phyloP scores from a whole-genome alignment of 2,797 vertebrate genomes.

The Hapalemur alaotrensis region DNA sequence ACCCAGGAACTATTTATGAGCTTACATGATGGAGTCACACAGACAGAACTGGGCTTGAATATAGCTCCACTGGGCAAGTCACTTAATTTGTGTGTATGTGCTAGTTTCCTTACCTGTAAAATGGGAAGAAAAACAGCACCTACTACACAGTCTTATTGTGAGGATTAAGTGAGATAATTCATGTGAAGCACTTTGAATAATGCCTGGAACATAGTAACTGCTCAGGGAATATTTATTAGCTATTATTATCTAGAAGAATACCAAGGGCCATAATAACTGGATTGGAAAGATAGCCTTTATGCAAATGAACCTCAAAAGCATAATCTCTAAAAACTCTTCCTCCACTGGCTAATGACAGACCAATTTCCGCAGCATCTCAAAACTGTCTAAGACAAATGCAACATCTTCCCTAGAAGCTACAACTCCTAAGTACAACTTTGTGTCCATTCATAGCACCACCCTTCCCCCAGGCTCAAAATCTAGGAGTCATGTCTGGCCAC shows the following conservation, averaged over 20 bases:
- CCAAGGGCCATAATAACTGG: neutral
- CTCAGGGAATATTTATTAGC: neutral
- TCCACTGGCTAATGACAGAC: neutral
- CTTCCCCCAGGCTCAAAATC: neutral
- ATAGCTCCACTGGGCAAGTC: neutral
- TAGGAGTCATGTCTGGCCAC: neutral
- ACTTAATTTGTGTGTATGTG: neutral
- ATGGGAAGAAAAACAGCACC: neutral
- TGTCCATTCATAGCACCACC: neutral
- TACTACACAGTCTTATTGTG: neutral
- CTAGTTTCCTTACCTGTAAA: neutral
- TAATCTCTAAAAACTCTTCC: neutral
- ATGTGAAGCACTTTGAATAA: neutral
- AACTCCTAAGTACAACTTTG: neutral
- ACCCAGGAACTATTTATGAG: neutral
- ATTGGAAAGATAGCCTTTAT: slow-evolving; percentile 3
- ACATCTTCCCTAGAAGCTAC: neutral
- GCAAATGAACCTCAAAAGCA: neutral
- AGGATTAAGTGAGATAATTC: neutral
- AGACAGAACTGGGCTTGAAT: neutral
- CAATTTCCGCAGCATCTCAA: neutral
- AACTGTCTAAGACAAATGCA: neutral
- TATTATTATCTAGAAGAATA: neutral
- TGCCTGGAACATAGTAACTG: neutral
- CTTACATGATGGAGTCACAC: neutral